phyloP scores from a whole-genome alignment of 2,797 vertebrate species.

The Malacoraja senta region DNA sequence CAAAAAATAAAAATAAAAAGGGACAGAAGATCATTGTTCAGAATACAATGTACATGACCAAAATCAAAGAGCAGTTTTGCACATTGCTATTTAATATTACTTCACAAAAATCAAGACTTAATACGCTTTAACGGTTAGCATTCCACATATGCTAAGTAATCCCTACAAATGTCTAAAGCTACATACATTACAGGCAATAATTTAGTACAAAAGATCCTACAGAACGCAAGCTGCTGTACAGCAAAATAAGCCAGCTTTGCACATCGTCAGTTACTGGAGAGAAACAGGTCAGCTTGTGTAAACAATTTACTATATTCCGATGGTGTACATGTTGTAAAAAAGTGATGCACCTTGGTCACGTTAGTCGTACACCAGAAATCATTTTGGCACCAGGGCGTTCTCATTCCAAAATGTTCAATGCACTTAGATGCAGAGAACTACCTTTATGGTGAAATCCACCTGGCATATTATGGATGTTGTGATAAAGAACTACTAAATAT shows the following conservation, averaged over 20 bases:
- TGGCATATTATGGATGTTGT: not conserved
- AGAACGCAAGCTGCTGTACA: slow-evolving; percentile 36
- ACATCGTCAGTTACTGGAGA: slow-evolving; percentile 9
- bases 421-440: not conserved
- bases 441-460: slow-evolving; percentile 4
- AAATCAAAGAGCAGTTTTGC: slow-evolving; percentile 21
- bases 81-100: slow-evolving; percentile 31
- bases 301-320: slow-evolving; percentile 26
- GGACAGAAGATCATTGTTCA: not conserved
- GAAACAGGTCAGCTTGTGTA: not conserved
- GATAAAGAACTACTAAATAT: slow-evolving; percentile 19
- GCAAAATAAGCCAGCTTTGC: slow-evolving; percentile 28
- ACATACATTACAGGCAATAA: slow-evolving; percentile 37
- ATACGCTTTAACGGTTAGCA: slow-evolving; percentile 31
- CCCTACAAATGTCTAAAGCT: slow-evolving; percentile 35
- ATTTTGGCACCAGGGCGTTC: slow-evolving; percentile 4
- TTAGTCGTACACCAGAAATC: not conserved
- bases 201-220: slow-evolving; percentile 34
- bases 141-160: slow-evolving; percentile 34
- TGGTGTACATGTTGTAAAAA: slow-evolving; percentile 8
- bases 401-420: not conserved
- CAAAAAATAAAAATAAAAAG: not conserved
- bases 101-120: slow-evolving; percentile 33
- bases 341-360: not conserved
- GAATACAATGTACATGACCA: not conserved